phyloP scores from a whole-genome alignment of 2,797 vertebrate species.

The Delichon dasypus region DNA sequence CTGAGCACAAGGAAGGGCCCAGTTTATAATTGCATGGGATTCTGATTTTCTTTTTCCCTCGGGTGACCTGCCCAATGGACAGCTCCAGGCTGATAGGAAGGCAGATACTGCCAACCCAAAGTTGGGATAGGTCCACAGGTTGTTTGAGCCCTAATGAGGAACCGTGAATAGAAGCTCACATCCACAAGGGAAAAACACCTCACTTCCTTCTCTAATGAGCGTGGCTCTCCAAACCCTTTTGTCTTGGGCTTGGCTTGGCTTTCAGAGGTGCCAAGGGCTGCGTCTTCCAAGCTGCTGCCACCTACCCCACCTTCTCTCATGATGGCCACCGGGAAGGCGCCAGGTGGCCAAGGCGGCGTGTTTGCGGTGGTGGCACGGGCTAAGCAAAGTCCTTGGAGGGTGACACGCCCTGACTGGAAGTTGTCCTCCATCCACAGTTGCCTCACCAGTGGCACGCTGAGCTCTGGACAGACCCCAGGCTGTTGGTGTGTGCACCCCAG shows the following conservation, averaged over 20 bases:
- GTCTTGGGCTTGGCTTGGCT: background rate
- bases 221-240: background rate
- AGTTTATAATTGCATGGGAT: conserved; percentile 47
- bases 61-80: conserved; percentile 19
- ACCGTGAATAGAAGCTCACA: conserved; percentile 50
- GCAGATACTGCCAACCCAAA: conserved; percentile 42
- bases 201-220: conserved; percentile 30
- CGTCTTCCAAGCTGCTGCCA: background rate
- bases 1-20: conserved; percentile 35
- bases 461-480: background rate
- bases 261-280: background rate
- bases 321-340: background rate
- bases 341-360: accelerated
- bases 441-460: background rate
- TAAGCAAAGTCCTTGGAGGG: background rate
- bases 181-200: conserved; percentile 41
- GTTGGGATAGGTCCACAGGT: conserved; percentile 45
- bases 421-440: background rate
- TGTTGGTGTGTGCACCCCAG: background rate
- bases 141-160: conserved; percentile 69
- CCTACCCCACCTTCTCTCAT: background rate
- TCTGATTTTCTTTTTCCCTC: background rate
- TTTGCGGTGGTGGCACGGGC: background rate
- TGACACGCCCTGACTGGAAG: background rate
- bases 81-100: conserved; percentile 5